Percentiles rank a stretch among this genome's conserved stretches.
Conservation (phyloP, 1,140 invertebrate species). For the Pseudomyrmex sp. region DNA sequence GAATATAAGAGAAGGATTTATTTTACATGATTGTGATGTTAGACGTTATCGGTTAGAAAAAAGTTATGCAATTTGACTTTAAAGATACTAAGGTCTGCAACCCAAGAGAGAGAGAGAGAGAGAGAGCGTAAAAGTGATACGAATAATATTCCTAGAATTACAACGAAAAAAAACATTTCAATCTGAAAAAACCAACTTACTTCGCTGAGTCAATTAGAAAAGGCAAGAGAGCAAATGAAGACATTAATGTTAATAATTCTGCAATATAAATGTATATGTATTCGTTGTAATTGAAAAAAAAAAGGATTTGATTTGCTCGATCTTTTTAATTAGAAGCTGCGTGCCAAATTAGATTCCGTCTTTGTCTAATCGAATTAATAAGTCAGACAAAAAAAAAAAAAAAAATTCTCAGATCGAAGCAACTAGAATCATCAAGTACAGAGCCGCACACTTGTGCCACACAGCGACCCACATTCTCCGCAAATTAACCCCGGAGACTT, state of each 20-base stretch:
- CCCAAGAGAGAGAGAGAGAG: too few relatives aligned
- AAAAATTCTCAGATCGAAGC: slow-evolving; percentile 25
- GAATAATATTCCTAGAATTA: slow-evolving; percentile 16
- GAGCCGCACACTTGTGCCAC: slow-evolving; percentile 6
- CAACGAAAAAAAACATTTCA: slow-evolving; percentile 17
- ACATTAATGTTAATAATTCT: not conserved
- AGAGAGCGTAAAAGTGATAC: not conserved
- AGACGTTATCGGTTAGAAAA: too few relatives aligned
- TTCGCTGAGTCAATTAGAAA: not conserved
- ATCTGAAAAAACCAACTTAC: not conserved
- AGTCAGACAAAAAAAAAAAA: slow-evolving; percentile 28
- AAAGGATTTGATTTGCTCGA: not conserved
- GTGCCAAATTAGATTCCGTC: slow-evolving; percentile 9
- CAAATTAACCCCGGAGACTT: slow-evolving; percentile 42
- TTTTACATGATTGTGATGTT: too few relatives aligned
- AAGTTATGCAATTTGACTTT: too few relatives aligned
- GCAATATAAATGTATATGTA: not conserved
- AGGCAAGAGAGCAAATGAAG: not conserved
- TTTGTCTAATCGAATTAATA: slow-evolving; percentile 37
- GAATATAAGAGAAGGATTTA: too few relatives aligned
- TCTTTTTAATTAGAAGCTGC: slow-evolving; percentile 9
- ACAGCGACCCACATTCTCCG: slow-evolving; percentile 32
- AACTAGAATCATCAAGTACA: not conserved
- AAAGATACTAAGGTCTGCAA: too few relatives aligned
- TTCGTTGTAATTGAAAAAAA: not conserved